Base-by-base conservation (phyloP, 2,797 vertebrate species). In the Sebastiscus tertius region DNA sequence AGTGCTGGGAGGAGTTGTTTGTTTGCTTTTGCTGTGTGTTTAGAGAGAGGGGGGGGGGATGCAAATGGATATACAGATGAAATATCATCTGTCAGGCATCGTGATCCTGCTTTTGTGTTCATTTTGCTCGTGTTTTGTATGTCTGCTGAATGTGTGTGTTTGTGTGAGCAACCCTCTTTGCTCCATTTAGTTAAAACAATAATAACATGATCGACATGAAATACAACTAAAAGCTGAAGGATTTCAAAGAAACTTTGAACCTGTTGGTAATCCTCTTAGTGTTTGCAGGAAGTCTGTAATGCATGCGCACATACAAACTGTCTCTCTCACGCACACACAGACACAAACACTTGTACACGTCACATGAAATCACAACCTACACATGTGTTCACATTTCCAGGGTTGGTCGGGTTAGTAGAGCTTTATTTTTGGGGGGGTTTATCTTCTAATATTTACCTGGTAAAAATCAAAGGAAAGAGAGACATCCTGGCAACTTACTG, bases 171-270 rank as follows among this genome's bases (percentile, higher is more conserved):
- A 88, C 77, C 77, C 66, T 83, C 85, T 79, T 89, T 79, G 84
- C 78, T 88, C 77, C 63, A 80, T 95, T 95, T 94, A 95, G 95
- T 95, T 96, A 94, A 94, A 95, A 94, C 87, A 91, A 92, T 92
- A 92, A 93, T 88, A 93, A 93, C 89, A 91, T 58, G 89, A 94
- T 90, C 86, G 82, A 93, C 94, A 92, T 94, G 92, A 95, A 95
- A 94, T 93, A 87, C 90, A 94, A 93, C 93, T 90, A 88, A 93
- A 95, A 93, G 92, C 93, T 89, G 90, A 92, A 94, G 92, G 93
- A 96, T 96, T 96, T 96, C 94, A 95, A 95, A 95, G 93, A 95
- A 95, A 95, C 94, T 94, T 95, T 95, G 94, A 96, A 95, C 94
- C 86, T 94, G 92, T 90, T 83, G 72, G 72, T 96, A 96, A 96